Evolutionary conservation across 2,113 vertebrate species (phyloP).

Genomic region (Tenebrosternarchus preto): DNA sequence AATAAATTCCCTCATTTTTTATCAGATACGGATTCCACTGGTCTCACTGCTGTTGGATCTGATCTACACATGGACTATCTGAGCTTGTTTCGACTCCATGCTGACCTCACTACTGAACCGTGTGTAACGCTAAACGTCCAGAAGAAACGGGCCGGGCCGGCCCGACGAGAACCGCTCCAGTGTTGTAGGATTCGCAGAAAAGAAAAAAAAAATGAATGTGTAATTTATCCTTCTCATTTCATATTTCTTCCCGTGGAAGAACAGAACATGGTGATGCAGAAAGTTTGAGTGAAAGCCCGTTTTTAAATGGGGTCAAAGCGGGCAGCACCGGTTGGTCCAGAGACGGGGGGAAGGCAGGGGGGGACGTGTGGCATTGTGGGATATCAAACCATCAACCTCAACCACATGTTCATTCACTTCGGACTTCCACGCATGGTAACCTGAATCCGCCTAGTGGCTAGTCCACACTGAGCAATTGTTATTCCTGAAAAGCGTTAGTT

Average conservation of each 20-base stretch:
- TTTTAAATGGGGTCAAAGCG: neutral
- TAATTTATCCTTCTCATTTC: conserved; percentile 13
- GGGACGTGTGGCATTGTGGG: too few species aligned
- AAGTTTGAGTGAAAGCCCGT: conserved; percentile 39
- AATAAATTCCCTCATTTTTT: conserved; percentile 17
- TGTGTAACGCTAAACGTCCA: too few species aligned
- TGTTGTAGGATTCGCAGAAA: conserved; percentile 20
- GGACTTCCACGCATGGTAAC: conserved; percentile 1
- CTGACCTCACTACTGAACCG: too few species aligned
- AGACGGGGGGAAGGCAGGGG: too few species aligned
- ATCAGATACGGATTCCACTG: neutral
- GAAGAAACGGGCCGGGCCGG: too few species aligned
- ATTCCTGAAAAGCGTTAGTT: neutral
- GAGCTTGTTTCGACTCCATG: neutral
- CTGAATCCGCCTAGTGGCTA: neutral
- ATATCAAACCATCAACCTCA: too few species aligned
- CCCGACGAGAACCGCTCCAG: conserved; percentile 46
- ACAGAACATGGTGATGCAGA: neutral
- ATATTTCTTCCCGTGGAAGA: conserved; percentile 78
- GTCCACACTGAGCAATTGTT: conserved; percentile 7
- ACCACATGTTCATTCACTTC: too few species aligned
- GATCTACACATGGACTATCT: neutral
- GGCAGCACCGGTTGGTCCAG: neutral
- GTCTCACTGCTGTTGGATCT: neutral
- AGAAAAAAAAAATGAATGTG: conserved; percentile 13